Percentiles rank a stretch among this genome's conserved stretches.
Evolutionary conservation across 2,797 vertebrate species (phyloP).

Genomic region (Lates japonicus): DNA sequence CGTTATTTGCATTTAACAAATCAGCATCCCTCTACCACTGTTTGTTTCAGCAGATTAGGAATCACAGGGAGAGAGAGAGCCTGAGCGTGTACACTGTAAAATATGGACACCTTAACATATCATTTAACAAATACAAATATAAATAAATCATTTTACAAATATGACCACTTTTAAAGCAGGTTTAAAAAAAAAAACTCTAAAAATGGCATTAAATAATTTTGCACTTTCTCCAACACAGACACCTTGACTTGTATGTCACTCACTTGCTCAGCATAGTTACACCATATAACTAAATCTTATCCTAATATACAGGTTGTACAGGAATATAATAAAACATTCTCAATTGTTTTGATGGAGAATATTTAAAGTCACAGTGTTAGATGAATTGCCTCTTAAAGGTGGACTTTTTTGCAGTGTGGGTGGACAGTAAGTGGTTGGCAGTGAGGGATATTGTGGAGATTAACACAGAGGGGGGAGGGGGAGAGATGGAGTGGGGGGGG

Average conservation of each 20-base stretch:
- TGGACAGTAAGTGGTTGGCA: constrained; percentile 59
- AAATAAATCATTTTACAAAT: not conserved
- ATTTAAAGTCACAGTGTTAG: not conserved
- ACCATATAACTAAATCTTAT: not conserved
- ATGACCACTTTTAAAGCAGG: not conserved
- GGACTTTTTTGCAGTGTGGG: constrained; percentile 8
- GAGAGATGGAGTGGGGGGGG: not conserved
- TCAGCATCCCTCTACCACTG: not conserved
- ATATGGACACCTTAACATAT: not conserved
- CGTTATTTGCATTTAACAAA: not conserved
- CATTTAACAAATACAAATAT: no score
- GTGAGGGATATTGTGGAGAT: constrained; percentile 73
- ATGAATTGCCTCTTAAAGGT: not conserved
- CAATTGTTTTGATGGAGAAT: not conserved
- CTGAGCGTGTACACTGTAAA: not conserved
- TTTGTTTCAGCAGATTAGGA: not conserved
- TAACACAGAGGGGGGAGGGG: constrained; percentile 57
- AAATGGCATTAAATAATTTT: not conserved
- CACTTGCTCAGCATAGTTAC: not conserved
- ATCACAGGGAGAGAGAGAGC: not conserved
- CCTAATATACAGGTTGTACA: not conserved
- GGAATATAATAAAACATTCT: not conserved
- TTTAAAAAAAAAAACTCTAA: not conserved
- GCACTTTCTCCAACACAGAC: not conserved
- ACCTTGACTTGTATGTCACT: not conserved